Base-by-base conservation (phyloP, 2,797 vertebrate genomes). In the Knipowitschia caucasica region DNA sequence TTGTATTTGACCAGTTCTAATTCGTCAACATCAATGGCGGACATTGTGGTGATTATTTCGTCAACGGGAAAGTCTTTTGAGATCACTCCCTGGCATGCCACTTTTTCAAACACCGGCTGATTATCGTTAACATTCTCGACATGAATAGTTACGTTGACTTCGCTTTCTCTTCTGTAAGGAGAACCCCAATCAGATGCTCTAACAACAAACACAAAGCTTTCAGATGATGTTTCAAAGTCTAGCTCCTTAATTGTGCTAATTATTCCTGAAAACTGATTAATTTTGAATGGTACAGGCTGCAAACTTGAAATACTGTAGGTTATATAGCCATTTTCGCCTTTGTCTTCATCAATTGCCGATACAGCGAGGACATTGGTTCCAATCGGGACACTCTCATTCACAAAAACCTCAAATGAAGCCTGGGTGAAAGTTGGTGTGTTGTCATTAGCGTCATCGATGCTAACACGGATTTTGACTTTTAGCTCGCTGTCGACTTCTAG, bases 101-200 rank as follows among this genome's bases (percentile, higher is more conserved):
- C 89, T 68, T 94, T 98, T 77, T 99, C 97, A 86, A 99, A 99
- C 44, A 98, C 84, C 0, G 97, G 97, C 54, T 91, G 91, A 84
- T 99, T 98, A 75, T 99, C 97, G 0, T 99, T 99, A 39, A 95
- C 86, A 38, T 99, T 99, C 59, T 93, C 92, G 58, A 99, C 73
- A 49, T 92, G 91, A 64, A 99, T 86, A 1, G 94, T 96, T 42
- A 99, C 91, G 24, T 96, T 98, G n/a, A 94, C 94, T 71, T 99
- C 95, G 0, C 92, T 96, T 71, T 99, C 97, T 0, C 95, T 91
- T 21, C 96, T 92, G 60, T 98, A 99, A 0, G 97, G 97, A 1
- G 95, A 94, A 5, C 97, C 97, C 97, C 97, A 99, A 68, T 99
- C 97, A 0, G 97, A 99, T n/a, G 95, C 97, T 73, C 97, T 89